Evolutionary conservation across 2,888 invertebrate species (phyloP).

Genomic region (Boloria selene): DNA sequence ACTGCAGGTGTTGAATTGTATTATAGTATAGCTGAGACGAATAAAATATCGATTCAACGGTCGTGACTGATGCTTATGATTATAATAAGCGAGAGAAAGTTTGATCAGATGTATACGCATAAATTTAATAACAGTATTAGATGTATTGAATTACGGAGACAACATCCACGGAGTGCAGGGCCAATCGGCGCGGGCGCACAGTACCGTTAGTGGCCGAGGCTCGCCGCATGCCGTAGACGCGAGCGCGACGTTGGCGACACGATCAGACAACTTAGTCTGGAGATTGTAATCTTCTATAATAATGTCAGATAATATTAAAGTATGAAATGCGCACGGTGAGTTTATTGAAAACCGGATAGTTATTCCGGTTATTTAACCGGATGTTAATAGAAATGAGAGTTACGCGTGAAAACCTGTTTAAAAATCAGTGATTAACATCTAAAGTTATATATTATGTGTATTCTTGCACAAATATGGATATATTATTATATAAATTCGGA

Average conservation of each 20-base stretch:
- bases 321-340: conserved; percentile 24
- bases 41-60: conserved; percentile 58
- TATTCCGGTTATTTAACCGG: too few relatives aligned
- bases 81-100: conserved; percentile 73
- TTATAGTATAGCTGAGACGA: conserved; percentile 44
- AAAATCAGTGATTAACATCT: neutral
- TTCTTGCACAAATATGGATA: too few relatives aligned
- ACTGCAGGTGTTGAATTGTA: neutral
- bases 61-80: conserved; percentile 69
- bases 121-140: conserved; percentile 79
- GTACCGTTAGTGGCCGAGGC: conserved; percentile 66
- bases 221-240: conserved; percentile 49
- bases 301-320: conserved; percentile 47
- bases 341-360: conserved; percentile 17
- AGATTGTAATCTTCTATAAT: conserved; percentile 61
- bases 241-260: conserved; percentile 48
- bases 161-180: conserved; percentile 68
- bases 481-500: too few relatives aligned
- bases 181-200: conserved; percentile 57
- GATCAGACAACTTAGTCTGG: conserved; percentile 62
- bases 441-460: neutral
- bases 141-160: conserved; percentile 75
- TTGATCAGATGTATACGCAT: conserved; percentile 62
- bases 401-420: neutral
- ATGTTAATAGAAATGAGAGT: conserved; percentile 14